Evolutionary conservation across 2,797 vertebrate species (phyloP).

Genomic region (Alcedo atthis): DNA sequence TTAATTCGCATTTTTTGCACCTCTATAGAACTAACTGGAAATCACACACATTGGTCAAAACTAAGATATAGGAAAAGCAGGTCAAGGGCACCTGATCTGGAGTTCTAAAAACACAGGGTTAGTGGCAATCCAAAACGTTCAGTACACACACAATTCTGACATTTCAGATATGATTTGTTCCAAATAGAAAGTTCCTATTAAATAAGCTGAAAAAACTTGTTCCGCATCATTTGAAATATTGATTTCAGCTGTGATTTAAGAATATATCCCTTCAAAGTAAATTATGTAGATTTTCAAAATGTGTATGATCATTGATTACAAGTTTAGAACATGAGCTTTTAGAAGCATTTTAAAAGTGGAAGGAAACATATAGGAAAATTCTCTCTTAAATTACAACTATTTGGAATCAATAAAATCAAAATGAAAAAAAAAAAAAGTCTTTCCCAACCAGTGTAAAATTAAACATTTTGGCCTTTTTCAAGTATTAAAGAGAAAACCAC

Average conservation of each 20-base stretch:
- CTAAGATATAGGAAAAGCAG: neutral
- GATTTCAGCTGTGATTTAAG: neutral
- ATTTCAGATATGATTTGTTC: neutral
- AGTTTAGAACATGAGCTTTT: neutral
- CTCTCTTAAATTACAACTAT: neutral
- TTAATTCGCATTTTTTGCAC: neutral
- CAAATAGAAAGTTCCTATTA: neutral
- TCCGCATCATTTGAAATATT: neutral
- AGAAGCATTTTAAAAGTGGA: neutral
- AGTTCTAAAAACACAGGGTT: neutral
- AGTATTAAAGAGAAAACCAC: neutral
- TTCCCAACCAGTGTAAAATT: neutral
- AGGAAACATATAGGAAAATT: neutral
- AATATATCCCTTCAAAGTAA: neutral
- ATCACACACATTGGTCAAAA: neutral
- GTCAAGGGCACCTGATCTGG: neutral
- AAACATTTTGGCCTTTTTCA: neutral
- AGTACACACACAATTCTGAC: neutral
- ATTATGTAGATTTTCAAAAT: neutral
- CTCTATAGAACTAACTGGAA: neutral
- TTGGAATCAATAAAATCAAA: neutral
- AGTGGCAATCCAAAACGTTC: neutral
- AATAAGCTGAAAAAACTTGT: neutral
- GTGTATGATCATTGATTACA: neutral
- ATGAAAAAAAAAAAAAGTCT: neutral